Percentiles rank a stretch among this genome's conserved stretches.
These are phyloP conservation scores for Syngnathus rostellatus DNA, from an alignment of 2,797 vertebrate genomes.

Conservation along the genomic window DNA sequence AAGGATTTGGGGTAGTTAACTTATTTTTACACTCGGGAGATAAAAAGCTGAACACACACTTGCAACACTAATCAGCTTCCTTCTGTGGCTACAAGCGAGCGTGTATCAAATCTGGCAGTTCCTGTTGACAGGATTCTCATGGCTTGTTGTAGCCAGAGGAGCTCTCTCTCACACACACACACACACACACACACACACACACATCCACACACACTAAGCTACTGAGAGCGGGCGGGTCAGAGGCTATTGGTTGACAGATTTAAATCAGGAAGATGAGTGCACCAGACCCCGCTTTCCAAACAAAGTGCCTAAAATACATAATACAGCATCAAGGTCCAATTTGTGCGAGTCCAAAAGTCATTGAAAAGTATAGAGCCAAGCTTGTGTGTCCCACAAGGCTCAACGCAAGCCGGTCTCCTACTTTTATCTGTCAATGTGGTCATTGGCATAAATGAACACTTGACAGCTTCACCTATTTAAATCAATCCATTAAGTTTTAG, in stretches of 20 bases:
- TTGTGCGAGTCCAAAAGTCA: too few relatives aligned
- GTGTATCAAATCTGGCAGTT: slow-evolving; percentile 64
- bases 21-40: not conserved
- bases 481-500: too few relatives aligned
- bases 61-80: slow-evolving; percentile 54
- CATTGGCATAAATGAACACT: too few relatives aligned
- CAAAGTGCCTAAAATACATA: too few relatives aligned
- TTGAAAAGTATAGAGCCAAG: too few relatives aligned
- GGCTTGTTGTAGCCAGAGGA: slow-evolving; percentile 38
- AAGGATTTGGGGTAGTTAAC: not conserved
- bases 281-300: too few relatives aligned
- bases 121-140: slow-evolving; percentile 71
- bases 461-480: too few relatives aligned
- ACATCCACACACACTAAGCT: slow-evolving; percentile 25
- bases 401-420: not conserved
- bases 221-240: not conserved
- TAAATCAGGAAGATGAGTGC: too few relatives aligned
- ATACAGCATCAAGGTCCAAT: too few relatives aligned
- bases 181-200: slow-evolving; percentile 6
- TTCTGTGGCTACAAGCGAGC: slow-evolving; percentile 27
- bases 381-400: not conserved
- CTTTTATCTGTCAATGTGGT: not conserved
- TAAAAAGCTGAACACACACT: not conserved
- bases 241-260: not conserved
- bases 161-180: slow-evolving; percentile 24